Percentiles rank a stretch among this genome's conserved stretches.
These are phyloP conservation scores for Leucophenga varia DNA, from an alignment of 1,140 invertebrate genomes.

Conservation along the genomic window DNA sequence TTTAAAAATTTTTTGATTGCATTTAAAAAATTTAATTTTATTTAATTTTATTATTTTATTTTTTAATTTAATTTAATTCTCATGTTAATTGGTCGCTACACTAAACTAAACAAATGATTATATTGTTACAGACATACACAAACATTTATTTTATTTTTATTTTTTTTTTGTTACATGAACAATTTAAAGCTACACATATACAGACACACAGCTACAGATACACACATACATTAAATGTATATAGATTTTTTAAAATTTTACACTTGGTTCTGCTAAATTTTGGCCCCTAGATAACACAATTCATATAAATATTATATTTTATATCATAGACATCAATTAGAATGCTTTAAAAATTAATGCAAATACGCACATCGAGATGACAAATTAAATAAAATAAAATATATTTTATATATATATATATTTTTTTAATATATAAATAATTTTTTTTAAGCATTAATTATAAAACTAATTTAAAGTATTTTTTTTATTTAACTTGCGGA, in stretches of 20 bases:
- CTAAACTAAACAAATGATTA: no score
- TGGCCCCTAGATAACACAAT: conserved; percentile 11
- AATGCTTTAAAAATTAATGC: no score
- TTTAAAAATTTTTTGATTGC: neutral
- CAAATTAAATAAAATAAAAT: neutral
- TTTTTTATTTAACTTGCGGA: conserved; percentile 33
- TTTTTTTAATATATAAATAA: neutral
- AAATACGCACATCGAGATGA: no score
- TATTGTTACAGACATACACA: no score
- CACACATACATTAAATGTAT: neutral
- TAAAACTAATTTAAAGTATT: no score
- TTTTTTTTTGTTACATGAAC: conserved; percentile 4
- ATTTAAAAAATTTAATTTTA: conserved; percentile 1
- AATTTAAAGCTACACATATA: no score
- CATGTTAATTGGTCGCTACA: no score
- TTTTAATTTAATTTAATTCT: no score
- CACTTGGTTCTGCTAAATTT: conserved; percentile 10
- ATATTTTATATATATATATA: conserved; percentile 2
- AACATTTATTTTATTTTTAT: neutral
- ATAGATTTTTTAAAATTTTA: neutral
- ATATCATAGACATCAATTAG: no score
- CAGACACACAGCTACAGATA: conserved; percentile 18
- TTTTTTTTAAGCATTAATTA: neutral
- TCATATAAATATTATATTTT: no score
- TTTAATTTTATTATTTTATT: neutral